These are phyloP conservation scores for Lasius fuliginosus DNA, from an alignment of 2,888 invertebrate species.

Conservation along the genomic window DNA sequence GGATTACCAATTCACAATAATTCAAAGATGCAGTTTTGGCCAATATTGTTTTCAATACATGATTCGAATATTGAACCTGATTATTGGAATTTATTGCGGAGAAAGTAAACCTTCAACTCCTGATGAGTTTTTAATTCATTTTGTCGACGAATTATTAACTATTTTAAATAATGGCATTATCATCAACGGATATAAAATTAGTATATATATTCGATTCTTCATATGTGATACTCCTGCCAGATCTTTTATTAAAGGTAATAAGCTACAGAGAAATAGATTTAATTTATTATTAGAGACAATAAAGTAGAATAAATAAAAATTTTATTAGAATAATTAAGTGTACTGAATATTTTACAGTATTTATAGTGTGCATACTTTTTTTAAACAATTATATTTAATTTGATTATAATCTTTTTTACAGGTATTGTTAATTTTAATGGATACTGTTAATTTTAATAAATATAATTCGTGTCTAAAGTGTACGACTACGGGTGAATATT, in stretches of 20 bases:
- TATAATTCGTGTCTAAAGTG: slow-evolving; percentile 22
- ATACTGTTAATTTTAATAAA: too few relatives aligned
- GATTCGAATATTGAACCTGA: slow-evolving; percentile 19
- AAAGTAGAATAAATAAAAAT: slow-evolving; percentile 15
- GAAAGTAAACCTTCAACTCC: slow-evolving; percentile 19
- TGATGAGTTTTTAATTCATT: slow-evolving; percentile 21
- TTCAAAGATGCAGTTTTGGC: slow-evolving; percentile 31
- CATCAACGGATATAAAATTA: slow-evolving; percentile 25
- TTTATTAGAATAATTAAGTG: slow-evolving; percentile 12
- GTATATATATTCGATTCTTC: slow-evolving; percentile 27
- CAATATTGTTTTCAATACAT: slow-evolving; percentile 35
- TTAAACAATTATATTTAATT: neutral
- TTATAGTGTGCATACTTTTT: slow-evolving; percentile 2
- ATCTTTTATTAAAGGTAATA: slow-evolving; percentile 35
- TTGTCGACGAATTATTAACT: slow-evolving; percentile 23
- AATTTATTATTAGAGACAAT: slow-evolving; percentile 9
- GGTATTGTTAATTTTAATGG: slow-evolving; percentile 28
- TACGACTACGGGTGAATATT: slow-evolving; percentile 21
- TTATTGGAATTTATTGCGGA: slow-evolving; percentile 41
- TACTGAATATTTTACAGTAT: neutral
- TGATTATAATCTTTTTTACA: slow-evolving; percentile 15
- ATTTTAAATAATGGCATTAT: slow-evolving; percentile 42
- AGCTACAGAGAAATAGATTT: neutral
- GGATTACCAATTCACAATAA: slow-evolving; percentile 17
- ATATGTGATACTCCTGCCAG: slow-evolving; percentile 30